A percentile compares a stretch with the other conserved stretches of the same genome.
These are phyloP conservation scores for Lycocerus yunnanus DNA, from an alignment of 2,888 invertebrate species.

Conservation along the genomic window DNA sequence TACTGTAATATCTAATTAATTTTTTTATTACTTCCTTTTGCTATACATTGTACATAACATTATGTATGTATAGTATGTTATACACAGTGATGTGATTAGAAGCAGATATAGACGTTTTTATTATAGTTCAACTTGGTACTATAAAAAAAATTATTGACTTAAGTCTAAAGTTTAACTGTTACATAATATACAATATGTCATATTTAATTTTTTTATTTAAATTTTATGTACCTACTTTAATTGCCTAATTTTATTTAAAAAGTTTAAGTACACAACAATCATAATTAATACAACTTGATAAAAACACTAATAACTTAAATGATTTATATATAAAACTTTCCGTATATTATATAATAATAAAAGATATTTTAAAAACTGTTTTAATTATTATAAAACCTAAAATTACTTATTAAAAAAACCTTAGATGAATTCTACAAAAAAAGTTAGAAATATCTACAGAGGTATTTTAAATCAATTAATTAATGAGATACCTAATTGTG, in stretches of 20 bases:
- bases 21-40: not conserved
- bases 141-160: not conserved
- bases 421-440: too few relatives aligned
- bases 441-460: too few relatives aligned
- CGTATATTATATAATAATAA: not conserved
- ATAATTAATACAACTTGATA: not conserved
- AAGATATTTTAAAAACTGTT: not conserved
- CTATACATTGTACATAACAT: not conserved
- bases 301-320: not conserved
- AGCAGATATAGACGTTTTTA: not conserved
- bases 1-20: not conserved
- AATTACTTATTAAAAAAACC: too few relatives aligned
- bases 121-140: not conserved
- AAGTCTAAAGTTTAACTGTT: not conserved
- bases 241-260: not conserved
- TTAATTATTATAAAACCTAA: too few relatives aligned
- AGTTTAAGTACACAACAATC: not conserved
- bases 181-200: not conserved
- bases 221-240: not conserved
- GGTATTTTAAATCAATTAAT: too few relatives aligned
- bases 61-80: not conserved
- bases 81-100: not conserved
- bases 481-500: too few relatives aligned
- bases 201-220: not conserved
- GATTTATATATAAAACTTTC: too few relatives aligned